Percentiles rank a stretch among this genome's conserved stretches.
Evolutionary conservation across 2,888 invertebrate genomes (phyloP).

Genomic region (Lysandra coridon): DNA sequence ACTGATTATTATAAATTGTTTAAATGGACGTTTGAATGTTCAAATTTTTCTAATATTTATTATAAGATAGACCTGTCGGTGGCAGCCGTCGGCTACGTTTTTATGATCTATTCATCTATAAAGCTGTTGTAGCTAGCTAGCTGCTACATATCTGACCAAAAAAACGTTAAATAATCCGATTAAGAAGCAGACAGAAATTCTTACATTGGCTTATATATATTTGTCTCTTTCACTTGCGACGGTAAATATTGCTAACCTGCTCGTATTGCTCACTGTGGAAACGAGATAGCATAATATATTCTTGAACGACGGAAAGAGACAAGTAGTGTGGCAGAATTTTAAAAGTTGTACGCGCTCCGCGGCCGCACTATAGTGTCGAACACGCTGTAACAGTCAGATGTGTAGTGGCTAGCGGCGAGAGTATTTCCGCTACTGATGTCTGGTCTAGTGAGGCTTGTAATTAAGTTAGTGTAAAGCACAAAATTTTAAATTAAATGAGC

Average conservation of each 20-base stretch:
- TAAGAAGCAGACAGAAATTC: not conserved
- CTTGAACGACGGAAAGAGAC: too few relatives aligned
- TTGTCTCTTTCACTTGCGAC: too few relatives aligned
- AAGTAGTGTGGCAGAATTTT: not conserved
- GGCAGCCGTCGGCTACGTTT: constrained; percentile 3
- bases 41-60: constrained; percentile 29
- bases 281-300: too few relatives aligned
- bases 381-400: not conserved
- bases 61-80: constrained; percentile 24
- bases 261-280: too few relatives aligned
- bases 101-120: constrained; percentile 30
- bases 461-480: constrained; percentile 36
- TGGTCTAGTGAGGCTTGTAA: constrained; percentile 35
- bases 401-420: not conserved
- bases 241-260: too few relatives aligned
- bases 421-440: not conserved
- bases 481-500: constrained; percentile 42
- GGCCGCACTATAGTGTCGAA: not conserved
- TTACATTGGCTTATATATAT: not conserved
- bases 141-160: not conserved
- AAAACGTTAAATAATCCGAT: not conserved
- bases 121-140: not conserved
- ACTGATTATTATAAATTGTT: constrained; percentile 29
- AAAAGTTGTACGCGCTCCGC: not conserved
- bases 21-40: constrained; percentile 26